Base-by-base conservation (phyloP, 2,888 invertebrate genomes). In the Smittia sp. region DNA sequence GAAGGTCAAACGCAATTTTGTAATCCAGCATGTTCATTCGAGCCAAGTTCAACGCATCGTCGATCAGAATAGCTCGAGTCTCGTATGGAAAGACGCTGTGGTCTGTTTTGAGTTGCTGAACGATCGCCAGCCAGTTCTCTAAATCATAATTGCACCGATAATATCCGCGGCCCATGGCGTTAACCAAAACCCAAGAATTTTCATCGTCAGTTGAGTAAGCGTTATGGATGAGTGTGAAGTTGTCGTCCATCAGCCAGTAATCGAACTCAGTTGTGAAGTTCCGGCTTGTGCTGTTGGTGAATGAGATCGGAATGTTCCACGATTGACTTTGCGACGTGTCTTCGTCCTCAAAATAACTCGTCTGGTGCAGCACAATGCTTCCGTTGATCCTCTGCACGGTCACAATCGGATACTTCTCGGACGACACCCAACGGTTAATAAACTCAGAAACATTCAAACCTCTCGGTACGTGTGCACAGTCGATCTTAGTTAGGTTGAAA, bases 11-110 rank as follows among this genome's bases (percentile, higher is more conserved):
- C 1, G 52, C 67, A 62, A 74, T 74, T 41, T 46, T 62, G 15
- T 74, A 74, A 38, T 73, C 66, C 4, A 74, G 15, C 54, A 73
- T n/a, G 15, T 67, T 62, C 66, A 69, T 65, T 11, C 73, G 46
- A 11, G 74, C 74, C 41, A 74, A 73, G 38, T 58, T 74, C 9
- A 73, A 58, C 0, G 70, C 74, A 73, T 74, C 74, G 46, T 74
- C 74, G 25, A 74, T 39, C 15, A 74, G 32, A 13, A 73, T 67
- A 6, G 74, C 72, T 11, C 73, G 24, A 2, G 68, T 74, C 22
- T 52, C 39, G 18, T 39, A 58, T 3, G 74, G 69, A 67, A 74
- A 74, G 11, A 41, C 67, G 39, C 66, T 24, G 9, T 46, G 62
- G 32, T 74, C 62, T 0, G 24, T 32, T 68, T 73, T 18, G 3